Conservation (phyloP, 2,888 invertebrate genomes). For the Furcula furcula region DNA sequence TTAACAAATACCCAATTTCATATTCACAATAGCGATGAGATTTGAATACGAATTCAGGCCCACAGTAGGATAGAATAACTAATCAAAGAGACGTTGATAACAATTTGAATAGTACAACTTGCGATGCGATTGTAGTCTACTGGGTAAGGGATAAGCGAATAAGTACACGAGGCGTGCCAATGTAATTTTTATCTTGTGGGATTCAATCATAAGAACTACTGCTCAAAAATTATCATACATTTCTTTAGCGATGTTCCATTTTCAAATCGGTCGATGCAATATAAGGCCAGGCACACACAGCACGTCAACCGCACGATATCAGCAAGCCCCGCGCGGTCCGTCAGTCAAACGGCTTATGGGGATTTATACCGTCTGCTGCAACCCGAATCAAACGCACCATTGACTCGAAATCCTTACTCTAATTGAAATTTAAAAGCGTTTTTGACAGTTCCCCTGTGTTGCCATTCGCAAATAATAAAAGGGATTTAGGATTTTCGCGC, state of each 20-base stretch:
- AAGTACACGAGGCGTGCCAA: too few relatives aligned
- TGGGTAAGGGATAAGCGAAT: too few relatives aligned
- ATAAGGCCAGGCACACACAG: slow-evolving; percentile 24
- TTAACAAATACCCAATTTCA: background rate
- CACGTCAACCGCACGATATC: slow-evolving; percentile 28
- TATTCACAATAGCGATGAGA: background rate
- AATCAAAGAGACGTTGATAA: background rate
- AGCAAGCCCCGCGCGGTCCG: slow-evolving; percentile 28
- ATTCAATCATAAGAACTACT: too few relatives aligned
- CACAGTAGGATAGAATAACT: background rate
- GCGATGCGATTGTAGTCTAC: too few relatives aligned
- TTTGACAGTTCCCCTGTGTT: slow-evolving; percentile 49
- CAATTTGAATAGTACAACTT: too few relatives aligned
- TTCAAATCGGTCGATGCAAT: too few relatives aligned
- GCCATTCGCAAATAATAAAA: slow-evolving; percentile 41
- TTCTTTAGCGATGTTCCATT: too few relatives aligned
- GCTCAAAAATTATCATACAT: too few relatives aligned
- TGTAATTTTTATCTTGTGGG: too few relatives aligned
- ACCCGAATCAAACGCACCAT: slow-evolving; percentile 56
- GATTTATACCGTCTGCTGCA: slow-evolving; percentile 43
- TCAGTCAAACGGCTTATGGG: slow-evolving; percentile 49
- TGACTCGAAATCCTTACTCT: slow-evolving; percentile 49
- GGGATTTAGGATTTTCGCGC: slow-evolving; percentile 13
- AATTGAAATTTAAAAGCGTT: slow-evolving; percentile 62
- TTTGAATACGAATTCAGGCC: background rate